A percentile compares a stretch with the other conserved stretches of the same genome.
These are phyloP conservation scores for Omphaloscelis lunosa DNA, from an alignment of 2,888 invertebrate genomes.

Conservation along the genomic window DNA sequence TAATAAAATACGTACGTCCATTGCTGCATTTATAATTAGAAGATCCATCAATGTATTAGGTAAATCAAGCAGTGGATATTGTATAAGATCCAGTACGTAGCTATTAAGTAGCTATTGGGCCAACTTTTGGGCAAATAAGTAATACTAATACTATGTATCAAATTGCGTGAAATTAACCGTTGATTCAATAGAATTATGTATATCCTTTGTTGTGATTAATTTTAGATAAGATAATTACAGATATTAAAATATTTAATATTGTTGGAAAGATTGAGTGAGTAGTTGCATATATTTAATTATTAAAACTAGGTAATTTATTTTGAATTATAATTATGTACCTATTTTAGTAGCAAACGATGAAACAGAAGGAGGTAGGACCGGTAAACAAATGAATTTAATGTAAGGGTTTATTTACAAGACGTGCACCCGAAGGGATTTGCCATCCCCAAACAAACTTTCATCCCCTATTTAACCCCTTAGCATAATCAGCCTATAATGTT, in stretches of 20 bases:
- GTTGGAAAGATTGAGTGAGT: background rate
- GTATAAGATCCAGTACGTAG: background rate
- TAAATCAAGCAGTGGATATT: constrained; percentile 25
- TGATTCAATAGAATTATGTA: background rate
- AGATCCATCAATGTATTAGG: constrained; percentile 15
- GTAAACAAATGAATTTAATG: background rate
- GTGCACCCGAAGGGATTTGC: background rate
- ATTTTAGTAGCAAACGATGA: background rate
- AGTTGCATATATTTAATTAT: background rate
- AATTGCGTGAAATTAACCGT: background rate
- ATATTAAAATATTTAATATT: background rate
- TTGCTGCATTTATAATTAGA: constrained; percentile 49
- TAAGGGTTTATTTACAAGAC: background rate
- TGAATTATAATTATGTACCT: background rate
- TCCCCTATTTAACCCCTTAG: background rate
- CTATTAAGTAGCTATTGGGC: background rate
- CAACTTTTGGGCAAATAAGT: constrained; percentile 3
- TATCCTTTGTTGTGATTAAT: background rate
- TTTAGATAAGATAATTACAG: too few species aligned
- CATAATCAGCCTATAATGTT: too few species aligned
- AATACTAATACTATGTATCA: background rate
- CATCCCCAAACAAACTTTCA: background rate
- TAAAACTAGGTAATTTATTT: background rate
- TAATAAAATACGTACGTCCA: constrained; percentile 55
- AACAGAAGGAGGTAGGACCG: background rate